A percentile compares a stretch with the other conserved stretches of the same genome.
These are phyloP conservation scores for Thermophis baileyi DNA, from an alignment of 2,113 vertebrate genomes.

Conservation along the genomic window DNA sequence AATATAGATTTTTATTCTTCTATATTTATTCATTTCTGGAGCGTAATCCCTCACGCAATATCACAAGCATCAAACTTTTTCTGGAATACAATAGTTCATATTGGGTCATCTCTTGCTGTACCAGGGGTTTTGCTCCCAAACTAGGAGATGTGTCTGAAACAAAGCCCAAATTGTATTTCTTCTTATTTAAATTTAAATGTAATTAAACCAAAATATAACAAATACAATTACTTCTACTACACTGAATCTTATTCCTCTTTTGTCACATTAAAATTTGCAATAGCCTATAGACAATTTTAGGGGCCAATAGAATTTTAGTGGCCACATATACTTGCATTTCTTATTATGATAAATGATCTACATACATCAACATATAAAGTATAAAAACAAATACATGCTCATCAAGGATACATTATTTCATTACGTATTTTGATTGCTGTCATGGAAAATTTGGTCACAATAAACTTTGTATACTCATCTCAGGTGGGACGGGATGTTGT, in stretches of 20 bases:
- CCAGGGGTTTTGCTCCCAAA: background rate
- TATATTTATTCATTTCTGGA: background rate
- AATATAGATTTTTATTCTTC: background rate
- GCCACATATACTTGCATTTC: background rate
- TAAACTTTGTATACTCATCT: background rate
- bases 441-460: too few relatives aligned
- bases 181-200: background rate
- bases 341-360: background rate
- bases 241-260: background rate
- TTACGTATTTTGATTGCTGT: background rate
- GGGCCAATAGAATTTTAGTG: background rate
- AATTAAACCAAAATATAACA: background rate
- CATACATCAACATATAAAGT: background rate
- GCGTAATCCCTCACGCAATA: background rate
- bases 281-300: background rate
- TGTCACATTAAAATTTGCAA: background rate
- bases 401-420: background rate
- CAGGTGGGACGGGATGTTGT: background rate
- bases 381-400: background rate
- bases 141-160: background rate
- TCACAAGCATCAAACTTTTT: background rate
- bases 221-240: background rate
- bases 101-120: background rate
- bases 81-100: background rate
- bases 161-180: background rate